Base-by-base conservation (phyloP, 2,888 invertebrate species). In the Meliscaeva auricollis region DNA sequence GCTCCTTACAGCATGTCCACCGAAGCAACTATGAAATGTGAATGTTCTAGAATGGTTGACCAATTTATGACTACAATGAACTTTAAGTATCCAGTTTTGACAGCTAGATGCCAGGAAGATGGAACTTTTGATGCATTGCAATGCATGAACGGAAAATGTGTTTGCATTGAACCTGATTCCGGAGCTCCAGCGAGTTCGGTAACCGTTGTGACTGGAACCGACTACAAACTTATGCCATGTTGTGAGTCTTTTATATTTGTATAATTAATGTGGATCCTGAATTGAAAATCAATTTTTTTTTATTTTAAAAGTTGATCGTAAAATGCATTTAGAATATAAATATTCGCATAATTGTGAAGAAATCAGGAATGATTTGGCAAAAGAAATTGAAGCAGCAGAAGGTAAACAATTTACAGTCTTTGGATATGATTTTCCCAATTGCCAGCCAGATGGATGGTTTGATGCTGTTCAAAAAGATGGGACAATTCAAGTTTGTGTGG, bases 121-220 rank as follows among this genome's bases (percentile, higher is more conserved):
- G 96, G 96, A 0, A 94, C 94, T 88, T 96, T 94, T 90, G 94
- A 95, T 90, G 93, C 94, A 0, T 90, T 96, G 8, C 96, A 96
- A 88, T 96, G 96, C 88, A 91, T 94, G 3, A 92, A 91, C 2
- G 93, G 93, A 32, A 90, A 87, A 5, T 96, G 96, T 88, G 93
- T 94, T 81, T 96, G 96, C 89, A 94, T 95, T 8, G 92, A 95
- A 88, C 88, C 89, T 0, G 84, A 93, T 50, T 94, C 94, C 30
- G 95, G 95, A 0, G 89, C 90, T 5, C 93, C 94, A 3, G 87
- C 89, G 0, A 89, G 88, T 1, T 88, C 88, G 0, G 80, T 88
- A 0, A 84, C 87, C 1, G 87, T 93, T 83, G 88, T 93, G 70
- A 90, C 92, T n/a, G 87, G 90, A 5, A 46, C 90, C 0, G 90